Evolutionary conservation across 2,888 invertebrate species (phyloP).

Genomic region (Amblyjoppa fuscipennis): DNA sequence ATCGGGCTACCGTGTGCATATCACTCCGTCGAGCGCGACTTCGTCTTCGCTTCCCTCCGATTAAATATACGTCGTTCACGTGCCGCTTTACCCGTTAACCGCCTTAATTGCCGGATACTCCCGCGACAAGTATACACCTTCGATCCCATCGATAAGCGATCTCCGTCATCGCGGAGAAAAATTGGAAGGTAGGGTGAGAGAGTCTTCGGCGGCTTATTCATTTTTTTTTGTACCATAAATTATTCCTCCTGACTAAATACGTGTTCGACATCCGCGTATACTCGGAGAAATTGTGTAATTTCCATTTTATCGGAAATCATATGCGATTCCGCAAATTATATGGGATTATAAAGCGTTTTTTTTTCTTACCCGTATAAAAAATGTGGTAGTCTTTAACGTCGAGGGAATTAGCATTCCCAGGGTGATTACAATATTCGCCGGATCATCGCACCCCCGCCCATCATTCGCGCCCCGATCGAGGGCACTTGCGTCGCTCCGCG

Average conservation of each 20-base stretch:
- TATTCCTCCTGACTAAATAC: slow-evolving; percentile 20
- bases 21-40: slow-evolving; percentile 14
- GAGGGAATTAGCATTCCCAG: slow-evolving; percentile 64
- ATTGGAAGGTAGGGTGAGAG: slow-evolving; percentile 30
- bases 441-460: slow-evolving; percentile 52
- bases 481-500: slow-evolving; percentile 34
- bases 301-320: slow-evolving; percentile 36
- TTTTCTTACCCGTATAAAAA: neutral
- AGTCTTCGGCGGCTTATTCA: neutral
- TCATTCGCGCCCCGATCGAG: slow-evolving; percentile 25
- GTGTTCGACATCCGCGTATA: slow-evolving; percentile 4
- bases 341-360: neutral
- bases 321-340: neutral
- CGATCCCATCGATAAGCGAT: slow-evolving; percentile 59
- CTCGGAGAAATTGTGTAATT: slow-evolving; percentile 37
- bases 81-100: slow-evolving; percentile 56
- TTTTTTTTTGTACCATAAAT: neutral
- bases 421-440: slow-evolving; percentile 60
- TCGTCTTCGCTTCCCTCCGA: neutral
- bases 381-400: slow-evolving; percentile 19
- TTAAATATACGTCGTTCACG: slow-evolving; percentile 57
- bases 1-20: slow-evolving; percentile 31
- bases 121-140: slow-evolving; percentile 47
- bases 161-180: slow-evolving; percentile 54
- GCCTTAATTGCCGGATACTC: slow-evolving; percentile 69